Evolutionary conservation across 1,140 invertebrate genomes (phyloP), one percentile per base, ranked within the genome.

Genomic region (Neelides sp.): DNA sequence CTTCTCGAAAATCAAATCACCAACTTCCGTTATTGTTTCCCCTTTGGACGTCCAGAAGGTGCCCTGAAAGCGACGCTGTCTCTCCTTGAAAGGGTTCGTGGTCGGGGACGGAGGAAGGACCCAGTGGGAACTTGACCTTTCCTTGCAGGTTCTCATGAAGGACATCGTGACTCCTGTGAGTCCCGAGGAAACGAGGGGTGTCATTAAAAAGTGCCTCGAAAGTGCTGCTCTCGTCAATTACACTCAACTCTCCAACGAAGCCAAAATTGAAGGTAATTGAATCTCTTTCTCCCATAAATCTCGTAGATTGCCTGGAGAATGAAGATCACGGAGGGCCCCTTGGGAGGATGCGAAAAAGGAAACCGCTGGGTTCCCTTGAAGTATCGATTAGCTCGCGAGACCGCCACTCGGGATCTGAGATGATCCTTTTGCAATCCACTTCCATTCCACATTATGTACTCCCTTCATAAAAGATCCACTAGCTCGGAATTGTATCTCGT

Each of bases 151-250:
- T 10, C 68, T 99, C 50, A 98, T 98, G 94, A 98, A 98, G 68
- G 95, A 99, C 66, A 89, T 94, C 50, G 89, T 91, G 1, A 96
- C 92, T 3, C 91, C 92, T n/a, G 92, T 96, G 2, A 82, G 90
- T 55, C 83, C 47, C 1, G 94, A 98, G 68, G 95, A 98, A 71
- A 93, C 98, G 2, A 75, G 94, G 58, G 76, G 76, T 22, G 85
- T 98, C 73, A 98, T 99, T 50, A 90, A 93, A 66, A 92, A 88
- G 53, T 94, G 93, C 68, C 74, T 99, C 50, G 94, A 98, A 73
- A 95, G 90, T 61, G 95, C 96, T 27, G 96, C 96, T 1, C 74
- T 97, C 27, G 83, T 98, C 7, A 99, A 98, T 69, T 99, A 99
- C 64, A 91, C 86, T 1, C 79, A 86, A 61, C 79, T 99, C 15